Percentiles rank a stretch among this genome's conserved stretches.
Evolutionary conservation across 2,888 invertebrate genomes (phyloP).

Genomic region (Hyles lineata): DNA sequence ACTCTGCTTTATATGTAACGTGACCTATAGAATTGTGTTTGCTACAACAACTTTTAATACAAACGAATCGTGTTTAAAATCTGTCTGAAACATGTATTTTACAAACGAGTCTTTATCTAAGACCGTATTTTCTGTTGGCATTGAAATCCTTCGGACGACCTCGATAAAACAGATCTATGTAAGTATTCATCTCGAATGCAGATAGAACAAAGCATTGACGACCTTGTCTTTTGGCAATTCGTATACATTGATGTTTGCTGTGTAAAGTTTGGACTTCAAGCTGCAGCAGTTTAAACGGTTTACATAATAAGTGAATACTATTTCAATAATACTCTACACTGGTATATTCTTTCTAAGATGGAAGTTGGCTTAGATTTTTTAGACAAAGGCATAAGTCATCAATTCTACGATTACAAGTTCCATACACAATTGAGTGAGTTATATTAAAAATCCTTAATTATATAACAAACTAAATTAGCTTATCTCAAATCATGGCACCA

Average conservation of each 20-base stretch:
- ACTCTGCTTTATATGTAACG: no score
- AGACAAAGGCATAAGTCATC: no score
- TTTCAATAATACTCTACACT: no score
- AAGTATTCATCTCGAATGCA: conserved; percentile 16
- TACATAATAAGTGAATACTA: no score
- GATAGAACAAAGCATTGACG: conserved; percentile 15
- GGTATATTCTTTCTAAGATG: no score
- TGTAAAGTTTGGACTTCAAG: no score
- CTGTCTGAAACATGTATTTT: not conserved
- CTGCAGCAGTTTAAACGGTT: no score
- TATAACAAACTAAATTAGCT: not conserved
- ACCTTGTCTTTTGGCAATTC: conserved; percentile 10
- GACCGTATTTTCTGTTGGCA: not conserved
- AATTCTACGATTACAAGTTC: not conserved
- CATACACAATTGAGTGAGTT: not conserved
- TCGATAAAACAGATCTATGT: conserved; percentile 13
- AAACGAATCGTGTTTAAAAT: not conserved
- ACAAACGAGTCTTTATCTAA: not conserved
- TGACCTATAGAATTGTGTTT: not conserved
- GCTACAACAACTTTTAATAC: not conserved
- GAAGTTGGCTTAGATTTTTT: no score
- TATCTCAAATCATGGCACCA: not conserved
- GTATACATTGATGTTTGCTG: no score
- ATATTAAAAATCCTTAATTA: not conserved
- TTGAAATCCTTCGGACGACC: conserved; percentile 7